phyloP scores from a whole-genome alignment of 2,888 invertebrate species.

The Phlogophora meticulosa region DNA sequence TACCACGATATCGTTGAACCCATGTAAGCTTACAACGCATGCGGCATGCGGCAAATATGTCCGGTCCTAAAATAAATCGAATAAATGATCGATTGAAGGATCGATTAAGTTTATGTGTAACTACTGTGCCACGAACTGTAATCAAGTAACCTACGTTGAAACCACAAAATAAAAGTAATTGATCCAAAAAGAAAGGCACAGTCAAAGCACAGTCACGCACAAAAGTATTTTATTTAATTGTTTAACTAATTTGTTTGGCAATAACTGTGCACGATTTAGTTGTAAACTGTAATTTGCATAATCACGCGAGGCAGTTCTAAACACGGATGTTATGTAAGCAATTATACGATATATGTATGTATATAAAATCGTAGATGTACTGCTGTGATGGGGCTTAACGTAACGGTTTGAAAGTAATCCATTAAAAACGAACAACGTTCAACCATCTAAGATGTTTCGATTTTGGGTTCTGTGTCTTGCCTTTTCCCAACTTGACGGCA shows the following conservation, averaged over 20 bases:
- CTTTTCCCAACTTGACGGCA: no score
- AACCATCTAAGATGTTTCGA: background rate
- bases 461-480: background rate
- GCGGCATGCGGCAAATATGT: no score
- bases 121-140: conserved; percentile 25
- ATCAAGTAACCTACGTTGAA: conserved; percentile 6
- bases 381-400: background rate
- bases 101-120: background rate
- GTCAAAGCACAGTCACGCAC: conserved; percentile 43
- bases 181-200: conserved; percentile 22
- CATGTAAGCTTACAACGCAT: no score
- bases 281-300: conserved; percentile 42
- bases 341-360: background rate
- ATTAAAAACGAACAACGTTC: background rate
- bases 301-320: conserved; percentile 20
- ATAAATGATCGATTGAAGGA: background rate
- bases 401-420: background rate
- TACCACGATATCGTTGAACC: no score
- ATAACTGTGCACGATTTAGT: conserved; percentile 35
- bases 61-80: background rate
- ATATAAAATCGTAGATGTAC: background rate
- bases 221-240: conserved; percentile 46
- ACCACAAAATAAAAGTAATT: conserved; percentile 22
- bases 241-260: conserved; percentile 38
- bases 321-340: background rate